Evolutionary conservation across 2,113 vertebrate genomes (phyloP), one percentile per base, ranked within the genome.

Genomic region (Apistogramma diplotaenia): DNA sequence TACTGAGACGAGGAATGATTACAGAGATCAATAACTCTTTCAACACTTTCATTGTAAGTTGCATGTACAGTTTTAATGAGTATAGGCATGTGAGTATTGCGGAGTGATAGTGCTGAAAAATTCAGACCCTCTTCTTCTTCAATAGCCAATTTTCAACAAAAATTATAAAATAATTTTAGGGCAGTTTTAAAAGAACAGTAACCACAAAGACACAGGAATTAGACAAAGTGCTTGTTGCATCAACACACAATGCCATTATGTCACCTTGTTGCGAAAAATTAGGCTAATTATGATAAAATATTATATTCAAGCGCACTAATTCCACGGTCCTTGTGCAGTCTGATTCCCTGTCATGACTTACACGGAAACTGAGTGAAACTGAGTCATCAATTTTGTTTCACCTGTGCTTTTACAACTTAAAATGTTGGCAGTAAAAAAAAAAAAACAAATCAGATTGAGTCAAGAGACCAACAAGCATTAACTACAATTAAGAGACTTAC

Each of bases 401-500:
- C 18, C 21, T 43, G 35, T 61, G 9, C 33, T 65, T 65, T 46
- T 23, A 9, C 23, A 59, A 40, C 13, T 37, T 23, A 51, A 59
- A 67, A 57, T 49, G 40, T 40, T 18, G 49, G 23, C 23, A 18
- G 11, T 76, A 8, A 5, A 31, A 31, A 31, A 31, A 9, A 8
- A 33, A 33, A 33, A 33, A 33, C 6, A 18, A 72, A 89, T 85
- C 86, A 71, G 62, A 81, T 79, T 67, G 76, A 87, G 81, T 83
- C 81, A 58, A 78, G 88, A 83, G 84, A 89, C 60, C 65, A 72
- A 58, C 58, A 87, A 87, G 87, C 75, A 91, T 87, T 87, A 91
- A 84, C 84, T 43, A 88, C 82, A 89, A 89, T 92, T 93, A 90
- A 80, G 71, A 81, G 87, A 90, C 82, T 91, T 90, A 90, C 82